Evolutionary conservation across 2,888 invertebrate species (phyloP).

Genomic region (Cataglyphis rosenhaueri): DNA sequence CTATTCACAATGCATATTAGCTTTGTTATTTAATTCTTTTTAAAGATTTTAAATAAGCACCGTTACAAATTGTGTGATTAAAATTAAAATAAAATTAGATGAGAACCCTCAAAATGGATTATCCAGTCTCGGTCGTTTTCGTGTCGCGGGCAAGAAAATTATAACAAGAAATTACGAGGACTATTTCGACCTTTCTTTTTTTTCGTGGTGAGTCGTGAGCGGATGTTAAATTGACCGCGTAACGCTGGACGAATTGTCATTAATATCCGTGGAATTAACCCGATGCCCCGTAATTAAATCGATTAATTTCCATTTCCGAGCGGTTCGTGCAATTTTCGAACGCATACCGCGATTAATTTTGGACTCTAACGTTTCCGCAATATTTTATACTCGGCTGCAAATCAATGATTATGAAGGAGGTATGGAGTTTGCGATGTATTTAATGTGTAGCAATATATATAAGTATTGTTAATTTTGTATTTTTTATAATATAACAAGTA

Average conservation of each 20-base stretch:
- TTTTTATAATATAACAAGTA: slow-evolving; percentile 20
- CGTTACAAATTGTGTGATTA: slow-evolving; percentile 44
- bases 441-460: slow-evolving; percentile 24
- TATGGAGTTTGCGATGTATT: slow-evolving; percentile 27
- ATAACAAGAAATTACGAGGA: slow-evolving; percentile 59
- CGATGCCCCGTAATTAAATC: slow-evolving; percentile 57
- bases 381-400: slow-evolving; percentile 51
- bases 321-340: slow-evolving; percentile 32
- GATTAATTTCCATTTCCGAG: slow-evolving; percentile 54
- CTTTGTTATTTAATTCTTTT: slow-evolving; percentile 46
- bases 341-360: slow-evolving; percentile 46
- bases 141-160: slow-evolving; percentile 54
- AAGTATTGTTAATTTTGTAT: slow-evolving; percentile 39
- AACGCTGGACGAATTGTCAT: slow-evolving; percentile 59
- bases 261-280: slow-evolving; percentile 64
- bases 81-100: slow-evolving; percentile 19
- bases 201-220: slow-evolving; percentile 32
- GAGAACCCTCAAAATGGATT: slow-evolving; percentile 48
- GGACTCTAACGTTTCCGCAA: slow-evolving; percentile 30
- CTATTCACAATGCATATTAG: neutral
- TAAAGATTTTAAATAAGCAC: slow-evolving; percentile 59
- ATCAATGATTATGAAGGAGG: slow-evolving; percentile 25
- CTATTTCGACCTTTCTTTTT: slow-evolving; percentile 20
- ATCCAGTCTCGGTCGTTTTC: slow-evolving; percentile 43
- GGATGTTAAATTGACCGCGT: slow-evolving; percentile 65